A percentile compares a stretch with the other conserved stretches of the same genome.
Evolutionary conservation across 1,140 invertebrate species (phyloP).

Genomic region (Asbolus verrucosus): DNA sequence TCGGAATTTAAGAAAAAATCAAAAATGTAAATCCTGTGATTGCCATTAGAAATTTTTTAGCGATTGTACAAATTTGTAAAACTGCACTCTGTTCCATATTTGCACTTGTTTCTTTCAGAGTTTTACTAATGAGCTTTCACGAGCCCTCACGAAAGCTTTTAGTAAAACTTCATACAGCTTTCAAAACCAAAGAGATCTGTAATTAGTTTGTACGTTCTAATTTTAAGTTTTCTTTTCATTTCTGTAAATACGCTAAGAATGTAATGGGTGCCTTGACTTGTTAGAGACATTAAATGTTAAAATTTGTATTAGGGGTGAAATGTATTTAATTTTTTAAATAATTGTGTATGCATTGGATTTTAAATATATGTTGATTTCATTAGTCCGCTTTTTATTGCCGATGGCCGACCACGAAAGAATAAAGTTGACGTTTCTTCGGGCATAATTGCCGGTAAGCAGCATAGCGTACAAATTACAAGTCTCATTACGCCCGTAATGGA

Average conservation of each 20-base stretch:
- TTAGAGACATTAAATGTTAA: slow-evolving; percentile 46
- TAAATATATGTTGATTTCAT: slow-evolving; percentile 48
- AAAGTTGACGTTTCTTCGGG: too few species aligned
- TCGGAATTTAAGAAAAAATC: not conserved
- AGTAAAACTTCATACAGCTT: slow-evolving; percentile 64
- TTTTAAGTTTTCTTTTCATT: slow-evolving; percentile 29
- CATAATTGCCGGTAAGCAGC: not conserved
- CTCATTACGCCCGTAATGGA: not conserved
- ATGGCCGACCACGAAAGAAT: too few species aligned
- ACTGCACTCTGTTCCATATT: slow-evolving; percentile 47
- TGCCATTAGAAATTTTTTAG: slow-evolving; percentile 25
- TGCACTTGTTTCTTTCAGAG: slow-evolving; percentile 50
- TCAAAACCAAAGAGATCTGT: slow-evolving; percentile 60
- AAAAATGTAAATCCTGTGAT: slow-evolving; percentile 44
- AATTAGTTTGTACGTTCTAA: slow-evolving; percentile 37
- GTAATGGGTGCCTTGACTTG: slow-evolving; percentile 46
- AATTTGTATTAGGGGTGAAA: slow-evolving; percentile 38
- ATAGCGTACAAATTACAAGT: not conserved
- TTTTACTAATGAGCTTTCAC: slow-evolving; percentile 59
- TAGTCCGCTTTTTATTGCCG: slow-evolving; percentile 16
- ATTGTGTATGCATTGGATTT: slow-evolving; percentile 48
- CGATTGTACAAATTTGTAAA: slow-evolving; percentile 19
- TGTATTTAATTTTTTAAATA: slow-evolving; percentile 44
- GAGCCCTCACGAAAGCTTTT: slow-evolving; percentile 49
- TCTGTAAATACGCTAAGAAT: slow-evolving; percentile 40